phyloP scores from a whole-genome alignment of 2,113 vertebrate species.

The Mustelus asterias region DNA sequence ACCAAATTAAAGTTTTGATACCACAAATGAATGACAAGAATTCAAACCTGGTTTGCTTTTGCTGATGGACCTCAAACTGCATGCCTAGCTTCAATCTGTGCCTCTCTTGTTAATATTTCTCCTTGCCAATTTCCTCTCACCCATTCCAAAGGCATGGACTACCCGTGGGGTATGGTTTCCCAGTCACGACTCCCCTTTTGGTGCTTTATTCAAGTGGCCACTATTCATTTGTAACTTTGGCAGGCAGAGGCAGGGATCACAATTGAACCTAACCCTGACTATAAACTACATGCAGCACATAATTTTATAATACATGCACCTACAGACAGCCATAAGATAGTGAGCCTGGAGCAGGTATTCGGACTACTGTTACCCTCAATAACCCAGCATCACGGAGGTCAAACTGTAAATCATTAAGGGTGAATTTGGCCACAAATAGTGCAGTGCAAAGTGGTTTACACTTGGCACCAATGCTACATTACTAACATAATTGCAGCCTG shows the following conservation, averaged over 20 bases:
- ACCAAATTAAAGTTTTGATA: neutral
- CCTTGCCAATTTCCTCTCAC: neutral
- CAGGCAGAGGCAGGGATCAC: neutral
- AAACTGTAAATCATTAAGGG: neutral
- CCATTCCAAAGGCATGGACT: neutral
- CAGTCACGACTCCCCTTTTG: neutral
- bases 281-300: neutral
- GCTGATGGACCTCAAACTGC: neutral
- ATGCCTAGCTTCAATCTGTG: neutral
- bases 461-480: neutral
- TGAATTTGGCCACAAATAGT: neutral
- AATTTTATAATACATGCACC: neutral
- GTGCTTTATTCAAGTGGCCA: neutral
- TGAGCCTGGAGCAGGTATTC: neutral
- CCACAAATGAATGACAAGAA: neutral
- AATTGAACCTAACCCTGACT: neutral
- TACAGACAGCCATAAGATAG: neutral
- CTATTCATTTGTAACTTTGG: neutral
- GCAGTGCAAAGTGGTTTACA: neutral
- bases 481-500: neutral
- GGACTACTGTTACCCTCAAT: neutral
- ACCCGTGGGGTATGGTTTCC: neutral
- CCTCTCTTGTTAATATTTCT: neutral
- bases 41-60: neutral
- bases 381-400: neutral